A percentile compares a stretch with the other conserved stretches of the same genome.
phyloP scores from a whole-genome alignment of 1,140 invertebrate species.

The Penaeus chinensis region DNA sequence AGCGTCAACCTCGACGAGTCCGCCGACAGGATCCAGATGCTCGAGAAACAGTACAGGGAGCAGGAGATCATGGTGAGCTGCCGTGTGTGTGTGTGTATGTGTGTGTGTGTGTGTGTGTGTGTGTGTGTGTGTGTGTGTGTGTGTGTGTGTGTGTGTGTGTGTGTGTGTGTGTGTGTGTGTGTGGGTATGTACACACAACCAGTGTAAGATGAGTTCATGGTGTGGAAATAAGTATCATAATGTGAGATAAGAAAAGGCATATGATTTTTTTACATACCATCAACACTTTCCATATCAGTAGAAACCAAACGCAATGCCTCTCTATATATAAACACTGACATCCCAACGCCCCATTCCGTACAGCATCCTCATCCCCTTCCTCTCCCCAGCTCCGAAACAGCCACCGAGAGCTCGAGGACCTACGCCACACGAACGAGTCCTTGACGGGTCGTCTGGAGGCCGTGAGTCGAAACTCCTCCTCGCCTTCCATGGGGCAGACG shows the following conservation, averaged over 20 bases:
- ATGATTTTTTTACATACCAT: not conserved
- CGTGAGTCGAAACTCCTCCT: slow-evolving; percentile 65
- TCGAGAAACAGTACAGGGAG: slow-evolving; percentile 87
- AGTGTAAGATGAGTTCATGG: too few relatives aligned
- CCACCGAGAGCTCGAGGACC: slow-evolving; percentile 73
- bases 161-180: too few relatives aligned
- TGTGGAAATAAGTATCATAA: too few relatives aligned
- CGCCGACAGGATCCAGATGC: slow-evolving; percentile 84
- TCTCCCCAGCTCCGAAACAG: slow-evolving; percentile 68
- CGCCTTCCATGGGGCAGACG: slow-evolving; percentile 67
- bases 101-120: not conserved
- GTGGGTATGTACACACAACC: too few relatives aligned
- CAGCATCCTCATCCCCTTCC: not conserved
- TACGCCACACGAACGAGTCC: slow-evolving; percentile 72
- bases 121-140: too few relatives aligned
- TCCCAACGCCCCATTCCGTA: too few relatives aligned
- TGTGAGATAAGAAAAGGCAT: too few relatives aligned
- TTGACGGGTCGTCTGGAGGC: slow-evolving; percentile 69
- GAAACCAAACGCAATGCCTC: too few relatives aligned
- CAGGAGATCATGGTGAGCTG: slow-evolving; percentile 69
- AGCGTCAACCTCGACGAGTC: slow-evolving; percentile 86
- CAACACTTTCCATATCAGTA: not conserved
- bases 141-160: too few relatives aligned
- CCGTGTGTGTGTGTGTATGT: not conserved
- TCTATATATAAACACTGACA: not conserved